Conservation (phyloP, 1,140 invertebrate species). For the Ceratina australensis region DNA sequence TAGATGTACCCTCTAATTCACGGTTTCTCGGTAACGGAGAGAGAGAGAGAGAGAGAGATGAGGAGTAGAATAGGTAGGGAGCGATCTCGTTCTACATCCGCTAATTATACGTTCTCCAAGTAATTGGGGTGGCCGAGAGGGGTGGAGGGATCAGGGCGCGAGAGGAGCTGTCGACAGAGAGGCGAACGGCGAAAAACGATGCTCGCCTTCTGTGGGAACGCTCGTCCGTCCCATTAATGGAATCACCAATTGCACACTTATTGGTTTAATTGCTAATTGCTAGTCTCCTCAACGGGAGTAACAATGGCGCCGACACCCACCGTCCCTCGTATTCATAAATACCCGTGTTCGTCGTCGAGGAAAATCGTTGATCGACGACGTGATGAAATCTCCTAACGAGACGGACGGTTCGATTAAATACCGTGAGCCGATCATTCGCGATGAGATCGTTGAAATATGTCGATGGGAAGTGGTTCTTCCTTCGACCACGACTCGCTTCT, state of each 20-base stretch:
- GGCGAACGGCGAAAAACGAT: conserved; percentile 54
- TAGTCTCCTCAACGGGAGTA: conserved; percentile 53
- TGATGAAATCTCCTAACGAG: conserved; percentile 23
- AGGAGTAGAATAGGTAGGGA: not conserved
- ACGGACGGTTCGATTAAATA: too few relatives aligned
- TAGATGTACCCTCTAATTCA: conserved; percentile 1
- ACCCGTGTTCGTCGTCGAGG: conserved; percentile 40
- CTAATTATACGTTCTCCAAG: conserved; percentile 59
- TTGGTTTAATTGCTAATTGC: conserved; percentile 78
- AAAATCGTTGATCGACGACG: conserved; percentile 39
- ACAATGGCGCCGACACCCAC: conserved; percentile 68
- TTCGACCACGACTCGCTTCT: conserved; percentile 50
- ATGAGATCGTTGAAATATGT: conserved; percentile 8
- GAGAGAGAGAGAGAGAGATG: not conserved
- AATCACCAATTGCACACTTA: conserved; percentile 75
- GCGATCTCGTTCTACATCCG: conserved; percentile 26
- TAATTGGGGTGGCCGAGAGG: conserved; percentile 34
- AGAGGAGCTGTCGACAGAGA: conserved; percentile 48
- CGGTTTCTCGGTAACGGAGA: conserved; percentile 17
- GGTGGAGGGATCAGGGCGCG: conserved; percentile 20
- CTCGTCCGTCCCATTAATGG: conserved; percentile 67
- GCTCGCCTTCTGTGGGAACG: conserved; percentile 68
- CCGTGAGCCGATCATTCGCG: too few relatives aligned
- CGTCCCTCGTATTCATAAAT: conserved; percentile 57
- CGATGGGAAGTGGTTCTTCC: too few relatives aligned